Conservation (phyloP, 2,888 invertebrate genomes). For the Laspeyria flexula region DNA sequence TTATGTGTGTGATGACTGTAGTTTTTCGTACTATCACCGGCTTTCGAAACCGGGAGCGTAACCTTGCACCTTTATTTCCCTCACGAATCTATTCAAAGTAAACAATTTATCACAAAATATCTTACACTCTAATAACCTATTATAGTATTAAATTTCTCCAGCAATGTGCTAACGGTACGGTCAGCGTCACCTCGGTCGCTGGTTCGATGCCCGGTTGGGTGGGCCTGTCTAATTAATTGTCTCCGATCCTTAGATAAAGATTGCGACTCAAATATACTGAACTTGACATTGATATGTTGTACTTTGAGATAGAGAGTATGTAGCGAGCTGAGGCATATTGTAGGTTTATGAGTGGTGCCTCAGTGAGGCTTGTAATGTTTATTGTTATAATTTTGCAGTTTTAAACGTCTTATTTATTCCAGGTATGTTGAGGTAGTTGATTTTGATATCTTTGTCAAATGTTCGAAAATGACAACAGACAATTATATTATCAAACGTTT, state of each 20-base stretch:
- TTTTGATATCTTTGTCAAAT: too few relatives aligned
- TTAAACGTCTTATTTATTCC: too few relatives aligned
- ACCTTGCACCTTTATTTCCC: too few relatives aligned
- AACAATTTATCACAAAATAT: background rate
- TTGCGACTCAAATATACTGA: conserved; percentile 36
- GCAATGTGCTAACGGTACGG: conserved; percentile 33
- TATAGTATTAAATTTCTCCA: conserved; percentile 14
- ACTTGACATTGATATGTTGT: conserved; percentile 52
- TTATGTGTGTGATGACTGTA: too few relatives aligned
- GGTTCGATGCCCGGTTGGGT: conserved; percentile 50
- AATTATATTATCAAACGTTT: too few relatives aligned
- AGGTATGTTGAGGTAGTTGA: too few relatives aligned
- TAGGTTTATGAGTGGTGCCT: background rate
- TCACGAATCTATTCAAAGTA: too few relatives aligned
- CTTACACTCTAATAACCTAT: conserved; percentile 12
- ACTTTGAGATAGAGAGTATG: conserved; percentile 19
- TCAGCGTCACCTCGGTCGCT: conserved; percentile 41
- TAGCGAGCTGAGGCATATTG: background rate
- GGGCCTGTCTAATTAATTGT: conserved; percentile 51
- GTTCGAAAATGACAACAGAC: too few relatives aligned
- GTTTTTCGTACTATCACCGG: too few relatives aligned
- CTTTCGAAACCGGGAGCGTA: too few relatives aligned
- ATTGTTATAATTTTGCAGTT: too few relatives aligned
- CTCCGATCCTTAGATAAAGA: conserved; percentile 45
- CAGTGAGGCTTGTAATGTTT: background rate